Percentiles rank a stretch among this genome's conserved stretches.
Evolutionary conservation across 2,113 vertebrate species (phyloP).

Genomic region (Mirounga angustirostris): DNA sequence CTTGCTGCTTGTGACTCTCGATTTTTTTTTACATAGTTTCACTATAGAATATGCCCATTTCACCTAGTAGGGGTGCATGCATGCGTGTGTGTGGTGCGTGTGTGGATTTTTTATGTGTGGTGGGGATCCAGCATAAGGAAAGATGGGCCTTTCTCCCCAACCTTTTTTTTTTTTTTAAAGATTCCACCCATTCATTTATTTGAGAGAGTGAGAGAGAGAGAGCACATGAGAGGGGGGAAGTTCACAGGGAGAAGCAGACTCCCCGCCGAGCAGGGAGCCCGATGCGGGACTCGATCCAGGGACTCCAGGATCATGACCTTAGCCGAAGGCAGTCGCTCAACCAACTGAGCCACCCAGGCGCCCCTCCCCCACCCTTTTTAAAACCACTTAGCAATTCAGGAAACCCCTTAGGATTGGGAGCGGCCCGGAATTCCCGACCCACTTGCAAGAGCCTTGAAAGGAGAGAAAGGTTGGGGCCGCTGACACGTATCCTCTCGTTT

Average conservation of each 20-base stretch:
- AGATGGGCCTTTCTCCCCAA: not conserved
- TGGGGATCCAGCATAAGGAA: not conserved
- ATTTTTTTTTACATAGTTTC: not conserved
- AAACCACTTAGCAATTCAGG: not conserved
- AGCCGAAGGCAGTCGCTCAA: too few relatives aligned
- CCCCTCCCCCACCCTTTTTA: not conserved
- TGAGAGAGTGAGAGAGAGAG: too few relatives aligned
- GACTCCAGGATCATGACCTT: too few relatives aligned
- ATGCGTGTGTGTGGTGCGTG: not conserved
- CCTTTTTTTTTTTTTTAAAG: too few relatives aligned
- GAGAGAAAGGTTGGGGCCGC: too few relatives aligned
- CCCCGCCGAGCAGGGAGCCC: too few relatives aligned
- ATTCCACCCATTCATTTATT: too few relatives aligned
- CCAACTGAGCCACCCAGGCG: too few relatives aligned
- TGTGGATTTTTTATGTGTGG: not conserved
- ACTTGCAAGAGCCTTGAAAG: not conserved
- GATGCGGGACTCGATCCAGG: too few relatives aligned
- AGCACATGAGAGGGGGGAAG: too few relatives aligned
- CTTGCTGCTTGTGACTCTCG: not conserved
- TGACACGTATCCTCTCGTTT: accelerated
- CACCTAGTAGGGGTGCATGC: not conserved
- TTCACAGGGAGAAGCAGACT: too few relatives aligned
- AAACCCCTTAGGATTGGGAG: not conserved
- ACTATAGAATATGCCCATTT: not conserved
- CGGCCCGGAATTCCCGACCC: not conserved